A percentile compares a stretch with the other conserved stretches of the same genome.
These are phyloP conservation scores for Blastobasis lacticolella DNA, from an alignment of 2,888 invertebrate species.

Conservation along the genomic window DNA sequence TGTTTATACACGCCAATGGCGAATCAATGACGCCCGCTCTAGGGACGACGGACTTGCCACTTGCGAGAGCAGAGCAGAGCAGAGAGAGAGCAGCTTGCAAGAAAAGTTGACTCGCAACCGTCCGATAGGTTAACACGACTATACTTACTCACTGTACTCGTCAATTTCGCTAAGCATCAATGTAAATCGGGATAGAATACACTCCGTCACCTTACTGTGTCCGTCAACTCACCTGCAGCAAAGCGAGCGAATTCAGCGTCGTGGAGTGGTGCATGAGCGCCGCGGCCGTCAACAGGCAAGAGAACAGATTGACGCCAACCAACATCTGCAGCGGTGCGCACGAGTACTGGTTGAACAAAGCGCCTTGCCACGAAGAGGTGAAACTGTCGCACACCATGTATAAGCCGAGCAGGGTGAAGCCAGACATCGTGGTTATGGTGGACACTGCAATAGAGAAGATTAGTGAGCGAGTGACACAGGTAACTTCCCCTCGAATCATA, in stretches of 20 bases:
- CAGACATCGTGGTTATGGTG: constrained; percentile 85
- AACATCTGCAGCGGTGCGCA: constrained; percentile 51
- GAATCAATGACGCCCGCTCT: no score
- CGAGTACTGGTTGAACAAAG: constrained; percentile 84
- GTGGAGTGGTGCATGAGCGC: constrained; percentile 89
- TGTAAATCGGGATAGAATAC: no score
- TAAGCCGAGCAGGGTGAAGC: constrained; percentile 86
- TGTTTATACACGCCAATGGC: no score
- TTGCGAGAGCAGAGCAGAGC: no score
- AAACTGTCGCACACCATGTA: constrained; percentile 98
- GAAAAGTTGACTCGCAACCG: no score
- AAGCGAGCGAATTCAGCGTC: constrained; percentile 54
- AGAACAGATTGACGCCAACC: constrained; percentile 94
- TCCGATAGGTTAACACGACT: no score
- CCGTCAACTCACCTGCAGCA: constrained; percentile 31
- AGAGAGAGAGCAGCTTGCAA: no score
- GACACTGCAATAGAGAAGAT: constrained; percentile 44
- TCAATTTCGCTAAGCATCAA: no score
- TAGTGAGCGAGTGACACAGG: neutral
- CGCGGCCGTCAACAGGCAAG: constrained; percentile 89
- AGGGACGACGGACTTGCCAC: no score
- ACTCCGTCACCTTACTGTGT: no score
- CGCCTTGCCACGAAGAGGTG: constrained; percentile 98
- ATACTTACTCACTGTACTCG: no score
- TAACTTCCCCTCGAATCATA: no score